These are phyloP conservation scores for Lacanobia oleracea DNA, from an alignment of 2,888 invertebrate species.

Conservation along the genomic window DNA sequence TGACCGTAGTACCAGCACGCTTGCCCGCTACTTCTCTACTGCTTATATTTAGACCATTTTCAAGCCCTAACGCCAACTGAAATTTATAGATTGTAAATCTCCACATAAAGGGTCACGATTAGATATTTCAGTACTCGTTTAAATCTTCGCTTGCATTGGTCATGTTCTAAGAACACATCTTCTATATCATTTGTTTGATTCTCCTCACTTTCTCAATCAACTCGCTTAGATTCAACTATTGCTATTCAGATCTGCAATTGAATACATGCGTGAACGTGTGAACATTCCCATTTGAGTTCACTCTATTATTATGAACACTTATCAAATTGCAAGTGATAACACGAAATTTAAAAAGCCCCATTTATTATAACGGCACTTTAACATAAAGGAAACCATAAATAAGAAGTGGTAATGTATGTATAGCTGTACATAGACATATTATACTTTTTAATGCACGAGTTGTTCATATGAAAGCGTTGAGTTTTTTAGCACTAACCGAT, in stretches of 20 bases:
- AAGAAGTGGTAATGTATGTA: conserved; percentile 37
- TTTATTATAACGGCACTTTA: conserved; percentile 41
- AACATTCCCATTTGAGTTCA: conserved; percentile 30
- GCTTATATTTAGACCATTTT: conserved; percentile 72
- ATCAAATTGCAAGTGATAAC: conserved; percentile 43
- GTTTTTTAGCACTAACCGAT: conserved; percentile 51
- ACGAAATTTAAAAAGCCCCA: conserved; percentile 33
- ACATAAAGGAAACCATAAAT: conserved; percentile 45
- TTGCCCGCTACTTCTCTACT: conserved; percentile 59
- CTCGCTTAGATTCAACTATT: conserved; percentile 2
- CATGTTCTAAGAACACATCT: conserved; percentile 8
- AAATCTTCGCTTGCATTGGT: conserved; percentile 21
- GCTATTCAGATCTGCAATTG: conserved; percentile 21
- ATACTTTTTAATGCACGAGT: conserved; percentile 28
- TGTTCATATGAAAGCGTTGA: conserved; percentile 39
- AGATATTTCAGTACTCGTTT: conserved; percentile 68
- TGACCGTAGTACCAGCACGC: conserved; percentile 54
- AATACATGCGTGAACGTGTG: conserved; percentile 24
- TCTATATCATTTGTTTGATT: conserved; percentile 8
- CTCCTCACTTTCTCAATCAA: conserved; percentile 25
- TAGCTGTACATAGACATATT: conserved; percentile 33
- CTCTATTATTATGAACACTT: conserved; percentile 20
- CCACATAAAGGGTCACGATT: conserved; percentile 71
- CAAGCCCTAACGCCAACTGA: conserved; percentile 69
- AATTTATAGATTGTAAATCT: conserved; percentile 77